Conservation (phyloP, 2,888 invertebrate genomes). For the Orchesellides sinensis region DNA sequence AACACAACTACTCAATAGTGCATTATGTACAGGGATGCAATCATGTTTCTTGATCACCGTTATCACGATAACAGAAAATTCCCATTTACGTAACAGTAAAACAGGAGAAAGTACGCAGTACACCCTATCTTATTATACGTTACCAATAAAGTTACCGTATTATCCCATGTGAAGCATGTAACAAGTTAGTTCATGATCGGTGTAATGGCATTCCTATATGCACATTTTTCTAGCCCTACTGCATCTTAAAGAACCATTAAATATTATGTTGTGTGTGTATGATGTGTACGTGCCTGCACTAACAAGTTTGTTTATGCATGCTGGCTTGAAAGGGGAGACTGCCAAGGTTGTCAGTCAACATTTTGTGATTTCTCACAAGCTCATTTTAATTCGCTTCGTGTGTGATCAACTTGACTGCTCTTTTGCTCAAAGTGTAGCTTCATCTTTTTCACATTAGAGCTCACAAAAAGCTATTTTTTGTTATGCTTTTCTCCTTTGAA, state of each 20-base stretch:
- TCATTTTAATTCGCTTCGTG: conserved; percentile 34
- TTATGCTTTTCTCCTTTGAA: background rate
- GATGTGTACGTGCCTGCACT: conserved; percentile 1
- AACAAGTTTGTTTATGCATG: background rate
- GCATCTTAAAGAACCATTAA: conserved; percentile 15
- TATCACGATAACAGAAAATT: conserved; percentile 9
- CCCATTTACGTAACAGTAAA: background rate
- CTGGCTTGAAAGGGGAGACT: conserved; percentile 1
- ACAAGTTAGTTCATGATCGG: conserved; percentile 4
- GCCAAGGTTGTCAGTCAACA: conserved; percentile 35
- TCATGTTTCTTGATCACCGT: background rate
- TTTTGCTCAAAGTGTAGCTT: background rate
- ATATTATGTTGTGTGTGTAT: conserved; percentile 2
- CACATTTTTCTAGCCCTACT: background rate
- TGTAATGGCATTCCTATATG: background rate
- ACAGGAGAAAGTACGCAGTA: background rate
- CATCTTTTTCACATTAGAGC: background rate
- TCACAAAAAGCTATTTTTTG: too few relatives aligned
- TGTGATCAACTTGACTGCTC: conserved; percentile 11
- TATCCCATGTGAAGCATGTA: conserved; percentile 17
- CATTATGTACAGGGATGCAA: background rate
- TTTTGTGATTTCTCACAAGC: conserved; percentile 1
- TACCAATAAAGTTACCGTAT: background rate
- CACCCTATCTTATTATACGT: background rate
- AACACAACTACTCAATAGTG: background rate